Conservation (phyloP, 2,888 invertebrate species). For the Drosophila quinaria region DNA sequence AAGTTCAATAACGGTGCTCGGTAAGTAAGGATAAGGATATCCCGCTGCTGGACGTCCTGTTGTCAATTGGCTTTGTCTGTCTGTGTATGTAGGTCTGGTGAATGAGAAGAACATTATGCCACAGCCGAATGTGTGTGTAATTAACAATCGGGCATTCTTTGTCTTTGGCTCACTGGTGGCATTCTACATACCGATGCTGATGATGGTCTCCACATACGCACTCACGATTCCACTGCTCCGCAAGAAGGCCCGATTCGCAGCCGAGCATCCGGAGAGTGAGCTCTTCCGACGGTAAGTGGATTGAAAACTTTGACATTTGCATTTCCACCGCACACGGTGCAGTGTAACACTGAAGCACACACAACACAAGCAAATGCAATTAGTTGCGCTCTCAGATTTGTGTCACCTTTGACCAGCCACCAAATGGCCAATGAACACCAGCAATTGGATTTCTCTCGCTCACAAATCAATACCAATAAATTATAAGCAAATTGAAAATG, state of each 20-base stretch:
- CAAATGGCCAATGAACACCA: slow-evolving; percentile 11
- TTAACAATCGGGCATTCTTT: slow-evolving; percentile 94
- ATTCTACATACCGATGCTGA: slow-evolving; percentile 97
- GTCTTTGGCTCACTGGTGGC: slow-evolving; percentile 96
- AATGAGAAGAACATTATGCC: slow-evolving; percentile 94
- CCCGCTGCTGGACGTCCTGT: background rate
- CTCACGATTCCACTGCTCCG: slow-evolving; percentile 95
- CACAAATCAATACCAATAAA: slow-evolving; percentile 66
- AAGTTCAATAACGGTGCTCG: slow-evolving; percentile 93
- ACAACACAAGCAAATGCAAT: slow-evolving; percentile 47
- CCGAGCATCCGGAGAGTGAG: slow-evolving; percentile 88
- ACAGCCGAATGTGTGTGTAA: slow-evolving; percentile 90
- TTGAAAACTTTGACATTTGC: slow-evolving; percentile 35
- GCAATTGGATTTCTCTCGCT: slow-evolving; percentile 29
- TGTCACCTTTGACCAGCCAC: slow-evolving; percentile 48
- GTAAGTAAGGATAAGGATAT: slow-evolving; percentile 86
- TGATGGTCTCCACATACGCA: slow-evolving; percentile 97
- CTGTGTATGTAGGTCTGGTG: slow-evolving; percentile 88
- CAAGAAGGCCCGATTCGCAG: slow-evolving; percentile 91
- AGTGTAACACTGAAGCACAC: background rate
- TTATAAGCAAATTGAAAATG: slow-evolving; percentile 55
- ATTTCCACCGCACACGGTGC: background rate
- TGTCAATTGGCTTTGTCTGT: too few relatives aligned
- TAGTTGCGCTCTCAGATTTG: slow-evolving; percentile 53
- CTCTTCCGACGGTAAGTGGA: slow-evolving; percentile 86